Conservation (phyloP, 2,888 invertebrate species). For the Sialis lutaria region DNA sequence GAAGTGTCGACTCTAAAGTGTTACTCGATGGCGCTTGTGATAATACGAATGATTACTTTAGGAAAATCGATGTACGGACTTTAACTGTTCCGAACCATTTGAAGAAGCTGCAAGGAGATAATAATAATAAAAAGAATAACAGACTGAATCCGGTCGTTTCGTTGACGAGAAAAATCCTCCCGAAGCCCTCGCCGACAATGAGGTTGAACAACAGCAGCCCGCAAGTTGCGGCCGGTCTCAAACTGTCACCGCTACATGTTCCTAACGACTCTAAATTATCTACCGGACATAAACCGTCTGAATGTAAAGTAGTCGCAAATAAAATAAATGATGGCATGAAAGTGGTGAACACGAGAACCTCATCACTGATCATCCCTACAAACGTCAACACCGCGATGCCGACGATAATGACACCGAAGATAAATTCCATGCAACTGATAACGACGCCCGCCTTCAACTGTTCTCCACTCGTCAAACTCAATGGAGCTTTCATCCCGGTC, state of each 20-base stretch:
- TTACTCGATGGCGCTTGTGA: slow-evolving; percentile 6
- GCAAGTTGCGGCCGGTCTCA: not conserved
- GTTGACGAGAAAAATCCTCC: slow-evolving; percentile 25
- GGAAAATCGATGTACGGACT: slow-evolving; percentile 19
- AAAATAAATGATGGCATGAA: not conserved
- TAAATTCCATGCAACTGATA: slow-evolving; percentile 22
- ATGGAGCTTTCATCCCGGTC: slow-evolving; percentile 27
- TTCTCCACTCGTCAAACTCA: slow-evolving; percentile 22
- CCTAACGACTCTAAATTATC: not conserved
- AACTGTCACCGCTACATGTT: not conserved
- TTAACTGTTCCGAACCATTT: slow-evolving; percentile 21
- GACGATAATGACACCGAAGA: slow-evolving; percentile 13
- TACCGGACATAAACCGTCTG: not conserved
- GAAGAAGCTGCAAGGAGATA: slow-evolving; percentile 15
- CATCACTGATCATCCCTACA: slow-evolving; percentile 2
- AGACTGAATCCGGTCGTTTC: slow-evolving; percentile 15
- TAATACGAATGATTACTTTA: slow-evolving; percentile 6
- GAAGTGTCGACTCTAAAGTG: slow-evolving; percentile 2
- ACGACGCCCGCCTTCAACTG: slow-evolving; percentile 21
- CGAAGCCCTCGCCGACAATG: slow-evolving; percentile 15
- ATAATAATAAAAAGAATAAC: slow-evolving; percentile 16
- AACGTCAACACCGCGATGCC: slow-evolving; percentile 5
- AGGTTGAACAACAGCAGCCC: not conserved
- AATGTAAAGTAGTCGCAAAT: not conserved
- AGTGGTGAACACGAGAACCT: not conserved